Evolutionary conservation across 2,888 invertebrate species (phyloP).

Genomic region (Caenorhabditis drosophilae): DNA sequence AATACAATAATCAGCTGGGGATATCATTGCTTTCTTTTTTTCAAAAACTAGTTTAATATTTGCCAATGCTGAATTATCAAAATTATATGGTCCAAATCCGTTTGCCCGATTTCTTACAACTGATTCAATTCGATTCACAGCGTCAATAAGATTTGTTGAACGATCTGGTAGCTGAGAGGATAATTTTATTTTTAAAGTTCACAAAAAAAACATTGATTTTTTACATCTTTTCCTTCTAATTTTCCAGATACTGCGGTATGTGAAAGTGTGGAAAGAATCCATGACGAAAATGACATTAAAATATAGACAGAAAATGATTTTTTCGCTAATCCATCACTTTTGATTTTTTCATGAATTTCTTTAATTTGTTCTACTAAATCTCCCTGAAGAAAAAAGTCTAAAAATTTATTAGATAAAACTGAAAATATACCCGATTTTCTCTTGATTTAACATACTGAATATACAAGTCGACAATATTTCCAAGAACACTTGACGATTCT

Average conservation of each 20-base stretch:
- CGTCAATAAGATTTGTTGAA: constrained; percentile 12
- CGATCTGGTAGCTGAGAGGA: constrained; percentile 29
- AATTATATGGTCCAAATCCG: constrained; percentile 16
- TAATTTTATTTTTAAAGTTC: neutral
- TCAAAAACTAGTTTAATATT: constrained; percentile 13
- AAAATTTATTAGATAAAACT: too few species aligned
- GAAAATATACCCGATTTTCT: constrained; percentile 1
- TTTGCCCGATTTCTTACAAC: constrained; percentile 17
- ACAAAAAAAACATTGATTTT: neutral
- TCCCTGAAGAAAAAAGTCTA: too few species aligned
- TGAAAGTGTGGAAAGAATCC: constrained; percentile 20
- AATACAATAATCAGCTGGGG: constrained; percentile 17
- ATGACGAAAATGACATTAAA: constrained; percentile 11
- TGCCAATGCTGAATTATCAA: constrained; percentile 13
- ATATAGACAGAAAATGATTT: constrained; percentile 18
- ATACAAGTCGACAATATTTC: neutral
- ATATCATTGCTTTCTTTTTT: neutral
- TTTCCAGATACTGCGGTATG: neutral
- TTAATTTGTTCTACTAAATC: constrained; percentile 8
- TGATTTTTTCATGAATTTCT: constrained; percentile 7
- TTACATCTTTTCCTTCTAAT: constrained; percentile 7
- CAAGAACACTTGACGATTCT: constrained; percentile 1
- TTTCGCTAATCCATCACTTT: constrained; percentile 2
- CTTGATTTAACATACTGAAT: constrained; percentile 1
- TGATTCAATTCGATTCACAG: constrained; percentile 9